Base-by-base conservation (phyloP, 1,140 invertebrate genomes). In the Bombus pyrosoma region DNA sequence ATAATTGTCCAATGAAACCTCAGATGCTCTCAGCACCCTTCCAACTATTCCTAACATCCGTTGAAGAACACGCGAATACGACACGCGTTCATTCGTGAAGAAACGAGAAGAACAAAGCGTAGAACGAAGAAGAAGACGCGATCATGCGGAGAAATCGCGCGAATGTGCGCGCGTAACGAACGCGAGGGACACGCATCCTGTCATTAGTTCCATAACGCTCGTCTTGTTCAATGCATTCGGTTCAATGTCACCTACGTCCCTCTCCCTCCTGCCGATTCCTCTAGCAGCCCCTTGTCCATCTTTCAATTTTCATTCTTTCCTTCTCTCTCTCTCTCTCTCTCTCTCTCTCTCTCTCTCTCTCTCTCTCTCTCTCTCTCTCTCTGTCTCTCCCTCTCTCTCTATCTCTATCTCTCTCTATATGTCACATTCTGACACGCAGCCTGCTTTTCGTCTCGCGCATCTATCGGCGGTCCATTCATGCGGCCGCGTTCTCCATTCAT, bases 211-310 rank as follows among this genome's bases (percentile, higher is more conserved):
- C 81, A 91, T 92, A 92, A 93, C 82, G 89, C 88, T 91, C 87
- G 89, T 89, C 90, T 93, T 94, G 91, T 94, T 94, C 86, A 91
- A 91, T 93, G 89, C 91, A 94, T 94, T 93, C 92, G 92, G 93
- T 94, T 94, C 94, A 95, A 95, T 95, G 94, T 95, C 94, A 94
- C 83, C 89, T 78, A 39, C 89, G 90, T 91, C 86, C 78, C 89
- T 89, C 90, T 87, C 88, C 90, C 92, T 92, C 85, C 89, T 85
- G 89, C 84, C 87, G 86, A 78, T 77, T 90, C 89, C 73, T 72
- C 59, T 15, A 68, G 64, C 79, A 86, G 78, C 71, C 80, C 78
- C 84, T 81, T 86, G 43, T 37, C 84, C 64, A 76, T 83, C 71
- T 77, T 62, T 62, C 57, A 62, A 53, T 76, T 53, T 71, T 47